Conservation (phyloP, 1,140 invertebrate genomes). For the Drosophila mojavensis region DNA sequence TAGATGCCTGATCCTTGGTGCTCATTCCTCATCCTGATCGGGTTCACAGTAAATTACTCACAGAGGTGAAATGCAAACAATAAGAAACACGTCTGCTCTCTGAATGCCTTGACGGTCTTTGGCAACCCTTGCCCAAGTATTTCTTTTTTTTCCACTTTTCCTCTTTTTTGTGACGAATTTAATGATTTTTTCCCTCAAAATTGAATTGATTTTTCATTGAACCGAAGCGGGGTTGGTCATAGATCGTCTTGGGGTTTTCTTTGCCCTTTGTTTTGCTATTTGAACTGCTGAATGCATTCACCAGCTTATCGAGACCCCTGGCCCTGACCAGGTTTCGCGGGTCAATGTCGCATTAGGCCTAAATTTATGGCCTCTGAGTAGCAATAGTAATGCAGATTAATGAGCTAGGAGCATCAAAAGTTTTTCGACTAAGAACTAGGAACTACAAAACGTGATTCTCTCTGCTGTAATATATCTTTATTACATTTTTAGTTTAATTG, state of each 20-base stretch:
- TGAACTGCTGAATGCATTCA: constrained; percentile 72
- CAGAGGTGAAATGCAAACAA: constrained; percentile 82
- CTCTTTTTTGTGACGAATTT: constrained; percentile 74
- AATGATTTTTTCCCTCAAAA: constrained; percentile 82
- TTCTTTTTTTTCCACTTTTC: constrained; percentile 63
- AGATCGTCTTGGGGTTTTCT: constrained; percentile 60
- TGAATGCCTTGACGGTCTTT: constrained; percentile 46
- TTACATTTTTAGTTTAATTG: too few species aligned
- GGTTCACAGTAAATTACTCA: constrained; percentile 82
- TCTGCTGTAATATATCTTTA: too few species aligned
- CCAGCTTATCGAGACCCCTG: constrained; percentile 43
- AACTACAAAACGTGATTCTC: too few species aligned
- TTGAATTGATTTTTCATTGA: constrained; percentile 79
- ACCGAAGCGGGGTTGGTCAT: constrained; percentile 67
- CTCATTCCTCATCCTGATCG: constrained; percentile 32
- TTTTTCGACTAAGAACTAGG: background rate
- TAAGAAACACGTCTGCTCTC: constrained; percentile 41
- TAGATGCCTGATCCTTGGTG: constrained; percentile 34
- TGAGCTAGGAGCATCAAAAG: constrained; percentile 22
- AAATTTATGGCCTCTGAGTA: constrained; percentile 68
- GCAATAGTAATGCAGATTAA: constrained; percentile 76
- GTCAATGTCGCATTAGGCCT: constrained; percentile 68
- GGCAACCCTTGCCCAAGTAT: constrained; percentile 63
- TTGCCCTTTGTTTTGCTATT: constrained; percentile 65
- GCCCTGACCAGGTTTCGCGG: constrained; percentile 55